phyloP scores from a whole-genome alignment of 2,888 invertebrate genomes.

The Eilema caniola region DNA sequence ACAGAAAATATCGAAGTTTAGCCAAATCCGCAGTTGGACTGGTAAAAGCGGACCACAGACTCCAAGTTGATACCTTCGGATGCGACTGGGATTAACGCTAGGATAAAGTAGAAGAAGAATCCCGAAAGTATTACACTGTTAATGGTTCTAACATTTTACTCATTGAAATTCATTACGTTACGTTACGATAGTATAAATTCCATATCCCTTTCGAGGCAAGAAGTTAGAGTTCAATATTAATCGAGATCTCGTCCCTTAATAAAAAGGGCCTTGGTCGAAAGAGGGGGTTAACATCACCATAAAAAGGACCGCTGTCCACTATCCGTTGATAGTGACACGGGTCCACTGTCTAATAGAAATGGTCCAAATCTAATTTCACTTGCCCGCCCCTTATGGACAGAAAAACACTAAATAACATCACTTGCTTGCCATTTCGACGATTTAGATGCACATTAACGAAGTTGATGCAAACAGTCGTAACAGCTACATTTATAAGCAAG shows the following conservation, averaged over 20 bases:
- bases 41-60: too few relatives aligned
- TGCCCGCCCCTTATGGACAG: background rate
- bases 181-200: background rate
- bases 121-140: too few relatives aligned
- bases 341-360: slow-evolving; percentile 23
- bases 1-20: too few relatives aligned
- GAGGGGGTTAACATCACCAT: slow-evolving; percentile 44
- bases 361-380: slow-evolving; percentile 19
- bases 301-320: slow-evolving; percentile 56
- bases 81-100: too few relatives aligned
- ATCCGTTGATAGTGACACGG: slow-evolving; percentile 28
- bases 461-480: background rate
- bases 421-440: slow-evolving; percentile 1
- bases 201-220: background rate
- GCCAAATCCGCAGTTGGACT: too few relatives aligned
- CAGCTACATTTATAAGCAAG: too few relatives aligned
- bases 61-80: too few relatives aligned
- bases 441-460: slow-evolving; percentile 2
- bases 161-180: background rate
- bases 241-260: slow-evolving; percentile 11
- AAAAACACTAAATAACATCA: slow-evolving; percentile 14
- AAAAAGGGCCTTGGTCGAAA: slow-evolving; percentile 11
- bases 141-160: background rate
- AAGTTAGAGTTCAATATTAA: background rate
- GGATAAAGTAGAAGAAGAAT: too few relatives aligned